Base-by-base conservation (phyloP, 2,113 vertebrate genomes). In the Etia nguti region DNA sequence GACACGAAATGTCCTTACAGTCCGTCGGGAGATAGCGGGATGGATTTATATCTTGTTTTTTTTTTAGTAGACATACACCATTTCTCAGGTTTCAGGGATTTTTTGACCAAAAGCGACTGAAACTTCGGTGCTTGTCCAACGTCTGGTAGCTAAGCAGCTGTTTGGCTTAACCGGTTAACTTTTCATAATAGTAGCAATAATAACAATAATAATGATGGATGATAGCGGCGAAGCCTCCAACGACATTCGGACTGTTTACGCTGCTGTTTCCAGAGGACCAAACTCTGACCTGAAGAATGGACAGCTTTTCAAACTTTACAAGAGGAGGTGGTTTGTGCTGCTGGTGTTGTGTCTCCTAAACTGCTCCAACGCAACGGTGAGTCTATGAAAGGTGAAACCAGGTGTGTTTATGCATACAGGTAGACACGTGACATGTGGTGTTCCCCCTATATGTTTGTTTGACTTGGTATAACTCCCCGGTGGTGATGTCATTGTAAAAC, bases 291-390 rank as follows among this genome's bases (percentile, higher is more conserved):
- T 22, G 82, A 55, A 24, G 10, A 79, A 10, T 2, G 86, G n/a
- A 24, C 8, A 36, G 1, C 38, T 3, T 1, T 95, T 96, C 82
- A 96, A 90, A 84, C 60, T 94, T 1, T 98, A 98, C 88, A 93
- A 89, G 86, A 96, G 96, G 88, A 96, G 98, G 60, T 98, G 98
- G 98, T 88, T 98, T 22, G 91, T 98, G 12, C 92, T 98, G 90
- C 85, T 95, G 4, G 92, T 96, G 5, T 81, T 98, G 38, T 97
- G 97, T 79, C 80, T 98, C 70, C 84, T 98, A 2, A 98, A 97
- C 97, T 97, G 96, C 90, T 98, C 97, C 86, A 98, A 98, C 79
- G 96, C 97, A 1, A 96, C 90, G 97, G 98, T 98, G 95, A 93
- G 91, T 85, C 18, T 34, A 13, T 77, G 50, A 55, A 20, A 16